Conservation (phyloP, 1,140 invertebrate species). For the Chelonus insularis region DNA sequence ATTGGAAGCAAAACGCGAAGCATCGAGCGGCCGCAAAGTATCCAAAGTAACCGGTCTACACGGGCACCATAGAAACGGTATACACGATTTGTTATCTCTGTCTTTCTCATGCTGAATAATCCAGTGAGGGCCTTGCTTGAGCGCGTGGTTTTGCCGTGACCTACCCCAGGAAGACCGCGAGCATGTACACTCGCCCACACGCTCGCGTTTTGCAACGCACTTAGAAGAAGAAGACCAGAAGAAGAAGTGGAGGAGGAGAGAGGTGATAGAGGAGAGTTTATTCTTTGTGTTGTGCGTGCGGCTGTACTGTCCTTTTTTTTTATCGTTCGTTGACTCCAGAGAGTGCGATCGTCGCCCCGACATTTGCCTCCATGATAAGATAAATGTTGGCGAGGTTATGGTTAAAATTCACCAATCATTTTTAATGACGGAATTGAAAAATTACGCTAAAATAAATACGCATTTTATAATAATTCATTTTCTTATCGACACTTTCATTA, state of each 20-base stretch:
- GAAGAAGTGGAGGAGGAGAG: not conserved
- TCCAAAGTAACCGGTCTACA: constrained; percentile 5
- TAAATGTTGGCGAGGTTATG: not conserved
- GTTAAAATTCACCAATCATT: too few species aligned
- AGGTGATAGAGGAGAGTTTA: not conserved
- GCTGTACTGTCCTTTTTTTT: constrained; percentile 16
- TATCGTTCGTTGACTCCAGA: constrained; percentile 28
- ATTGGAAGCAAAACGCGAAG: not conserved
- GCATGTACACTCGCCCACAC: constrained; percentile 20
- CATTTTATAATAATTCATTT: too few species aligned
- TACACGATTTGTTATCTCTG: not conserved
- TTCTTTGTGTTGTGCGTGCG: constrained; percentile 5
- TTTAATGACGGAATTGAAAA: too few species aligned
- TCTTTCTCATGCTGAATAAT: not conserved
- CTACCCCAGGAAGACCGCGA: constrained; percentile 25
- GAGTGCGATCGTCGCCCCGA: constrained; percentile 20
- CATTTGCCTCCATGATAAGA: constrained; percentile 2
- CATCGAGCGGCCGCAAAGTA: constrained; percentile 1
- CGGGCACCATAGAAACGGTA: not conserved
- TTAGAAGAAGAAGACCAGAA: not conserved
- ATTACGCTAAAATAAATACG: too few species aligned
- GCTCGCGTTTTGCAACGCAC: constrained; percentile 5
- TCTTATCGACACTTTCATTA: too few species aligned
- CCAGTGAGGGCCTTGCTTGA: not conserved
- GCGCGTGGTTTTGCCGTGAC: constrained; percentile 10